These are phyloP conservation scores for Pseudochromis fuscus DNA, from an alignment of 2,797 vertebrate species.

Conservation along the genomic window DNA sequence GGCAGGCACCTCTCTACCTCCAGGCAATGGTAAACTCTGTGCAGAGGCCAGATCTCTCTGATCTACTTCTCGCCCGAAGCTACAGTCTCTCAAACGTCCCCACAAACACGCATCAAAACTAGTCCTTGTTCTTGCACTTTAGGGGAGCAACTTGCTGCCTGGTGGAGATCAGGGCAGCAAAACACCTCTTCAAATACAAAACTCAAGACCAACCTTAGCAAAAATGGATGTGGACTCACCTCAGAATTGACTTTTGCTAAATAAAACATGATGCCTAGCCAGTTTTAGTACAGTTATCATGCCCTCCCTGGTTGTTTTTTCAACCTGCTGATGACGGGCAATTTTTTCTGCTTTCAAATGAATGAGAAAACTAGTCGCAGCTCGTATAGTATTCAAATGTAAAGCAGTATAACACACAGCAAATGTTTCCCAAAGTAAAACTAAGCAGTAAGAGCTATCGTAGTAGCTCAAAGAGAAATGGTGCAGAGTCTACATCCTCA, in stretches of 20 bases:
- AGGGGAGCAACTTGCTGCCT: constrained; percentile 30
- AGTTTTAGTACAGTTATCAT: constrained; percentile 6
- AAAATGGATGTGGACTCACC: constrained; percentile 14
- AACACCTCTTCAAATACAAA: constrained; percentile 33
- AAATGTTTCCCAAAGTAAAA: not conserved
- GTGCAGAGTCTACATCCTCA: constrained; percentile 15
- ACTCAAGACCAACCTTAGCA: constrained; percentile 12
- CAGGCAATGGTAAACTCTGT: constrained; percentile 61
- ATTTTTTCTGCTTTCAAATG: constrained; percentile 4
- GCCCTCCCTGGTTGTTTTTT: constrained; percentile 3
- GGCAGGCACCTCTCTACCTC: constrained; percentile 45
- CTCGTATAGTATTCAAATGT: not conserved
- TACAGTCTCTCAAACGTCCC: constrained; percentile 52
- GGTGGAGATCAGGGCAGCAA: constrained; percentile 42
- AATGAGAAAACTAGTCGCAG: no score
- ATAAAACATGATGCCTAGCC: constrained; percentile 30
- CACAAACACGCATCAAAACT: constrained; percentile 40
- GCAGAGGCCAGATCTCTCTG: constrained; percentile 57
- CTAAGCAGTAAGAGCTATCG: not conserved
- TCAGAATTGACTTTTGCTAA: constrained; percentile 7
- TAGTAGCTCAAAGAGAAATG: constrained; percentile 7
- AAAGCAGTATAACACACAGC: not conserved
- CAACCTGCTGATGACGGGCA: not conserved
- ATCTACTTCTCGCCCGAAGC: constrained; percentile 59
- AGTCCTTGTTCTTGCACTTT: constrained; percentile 42